These are phyloP conservation scores for Brachionus asplanchnoidis DNA, from an alignment of 1,140 invertebrate species.

Conservation along the genomic window DNA sequence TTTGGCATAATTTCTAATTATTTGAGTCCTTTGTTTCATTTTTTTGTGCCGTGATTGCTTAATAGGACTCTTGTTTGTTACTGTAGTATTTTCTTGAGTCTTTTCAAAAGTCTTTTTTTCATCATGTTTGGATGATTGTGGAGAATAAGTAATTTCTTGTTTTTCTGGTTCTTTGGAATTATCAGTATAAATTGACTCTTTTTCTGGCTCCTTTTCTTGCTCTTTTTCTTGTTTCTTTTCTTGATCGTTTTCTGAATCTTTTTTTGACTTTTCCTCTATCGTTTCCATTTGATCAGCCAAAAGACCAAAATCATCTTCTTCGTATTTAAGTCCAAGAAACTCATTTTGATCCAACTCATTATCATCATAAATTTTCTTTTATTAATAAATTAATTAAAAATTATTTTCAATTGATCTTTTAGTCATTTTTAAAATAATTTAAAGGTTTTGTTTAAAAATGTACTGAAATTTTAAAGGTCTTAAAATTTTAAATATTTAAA, in stretches of 20 bases:
- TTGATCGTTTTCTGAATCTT: not conserved
- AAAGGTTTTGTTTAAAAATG: too few species aligned
- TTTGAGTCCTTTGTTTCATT: not conserved
- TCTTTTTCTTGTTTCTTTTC: too few species aligned
- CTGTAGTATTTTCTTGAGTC: not conserved
- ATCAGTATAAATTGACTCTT: not conserved
- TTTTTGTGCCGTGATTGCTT: not conserved
- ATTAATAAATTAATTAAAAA: not conserved
- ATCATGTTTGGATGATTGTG: not conserved
- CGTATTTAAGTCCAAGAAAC: not conserved
- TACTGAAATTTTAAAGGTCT: too few species aligned
- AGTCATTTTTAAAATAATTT: not conserved
- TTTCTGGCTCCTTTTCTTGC: not conserved
- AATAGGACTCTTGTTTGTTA: not conserved
- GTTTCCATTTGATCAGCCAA: not conserved
- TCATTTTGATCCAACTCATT: slow-evolving; percentile 7
- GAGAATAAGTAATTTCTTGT: not conserved
- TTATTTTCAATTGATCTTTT: not conserved
- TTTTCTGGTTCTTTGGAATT: not conserved
- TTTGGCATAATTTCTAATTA: not conserved
- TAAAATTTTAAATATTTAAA: too few species aligned
- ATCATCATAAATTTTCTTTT: not conserved
- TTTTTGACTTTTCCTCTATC: not conserved
- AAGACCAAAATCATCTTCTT: not conserved
- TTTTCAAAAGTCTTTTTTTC: not conserved